These are phyloP conservation scores for Cuculus canorus DNA, from an alignment of 2,797 vertebrate species.

Conservation along the genomic window DNA sequence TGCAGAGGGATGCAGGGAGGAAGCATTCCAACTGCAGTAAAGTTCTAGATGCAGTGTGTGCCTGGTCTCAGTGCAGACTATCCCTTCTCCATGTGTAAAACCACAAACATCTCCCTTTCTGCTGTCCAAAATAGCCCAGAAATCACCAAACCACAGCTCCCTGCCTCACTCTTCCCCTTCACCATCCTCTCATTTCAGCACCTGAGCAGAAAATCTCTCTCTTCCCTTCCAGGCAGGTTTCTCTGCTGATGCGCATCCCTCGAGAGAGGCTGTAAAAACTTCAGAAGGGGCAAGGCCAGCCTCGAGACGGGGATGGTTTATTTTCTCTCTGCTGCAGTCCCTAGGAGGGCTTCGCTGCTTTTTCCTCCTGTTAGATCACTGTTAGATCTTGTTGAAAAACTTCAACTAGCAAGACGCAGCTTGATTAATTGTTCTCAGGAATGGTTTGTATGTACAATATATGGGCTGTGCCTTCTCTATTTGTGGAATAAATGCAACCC, in stretches of 20 bases:
- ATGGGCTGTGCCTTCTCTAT: background rate
- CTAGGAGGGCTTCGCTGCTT: background rate
- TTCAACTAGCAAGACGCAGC: background rate
- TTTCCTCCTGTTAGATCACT: background rate
- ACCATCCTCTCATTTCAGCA: background rate
- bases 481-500: background rate
- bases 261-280: background rate
- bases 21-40: background rate
- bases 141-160: background rate
- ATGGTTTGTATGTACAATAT: background rate
- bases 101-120: background rate
- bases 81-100: background rate
- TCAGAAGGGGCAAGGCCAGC: background rate
- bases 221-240: background rate
- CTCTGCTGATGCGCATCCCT: background rate
- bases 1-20: background rate
- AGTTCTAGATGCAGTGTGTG: too few relatives aligned
- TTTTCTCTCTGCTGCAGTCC: background rate
- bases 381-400: background rate
- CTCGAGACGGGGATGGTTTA: background rate
- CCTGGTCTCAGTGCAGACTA: background rate
- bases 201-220: background rate
- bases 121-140: background rate
- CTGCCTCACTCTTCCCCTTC: background rate
- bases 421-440: slow-evolving; percentile 4